Conservation (phyloP, 2,797 vertebrate species). For the Macroramphosus scolopax region DNA sequence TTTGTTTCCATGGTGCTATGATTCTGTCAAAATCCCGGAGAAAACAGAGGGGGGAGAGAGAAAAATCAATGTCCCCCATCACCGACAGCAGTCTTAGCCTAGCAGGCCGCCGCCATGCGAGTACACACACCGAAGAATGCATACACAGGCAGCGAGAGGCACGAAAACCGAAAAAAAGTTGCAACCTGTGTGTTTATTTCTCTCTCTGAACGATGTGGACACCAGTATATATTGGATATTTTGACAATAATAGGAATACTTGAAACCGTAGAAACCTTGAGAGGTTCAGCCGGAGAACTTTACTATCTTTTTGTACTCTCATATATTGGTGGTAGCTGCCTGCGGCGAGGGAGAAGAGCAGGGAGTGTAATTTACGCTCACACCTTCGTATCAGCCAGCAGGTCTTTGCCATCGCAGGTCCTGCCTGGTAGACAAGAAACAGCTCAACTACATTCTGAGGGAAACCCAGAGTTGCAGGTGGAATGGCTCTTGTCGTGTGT, state of each 20-base stretch:
- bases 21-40: constrained; percentile 97
- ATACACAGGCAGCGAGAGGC: constrained; percentile 33
- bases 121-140: constrained; percentile 44
- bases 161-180: constrained; percentile 23
- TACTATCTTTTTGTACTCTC: constrained; percentile 2
- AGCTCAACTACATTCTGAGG: neutral
- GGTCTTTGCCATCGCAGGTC: constrained; percentile 12
- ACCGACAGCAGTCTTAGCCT: constrained; percentile 59
- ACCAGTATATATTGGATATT: constrained; percentile 12
- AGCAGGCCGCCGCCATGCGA: constrained; percentile 56
- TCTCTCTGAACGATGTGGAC: too few species aligned
- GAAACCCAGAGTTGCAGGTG: constrained; percentile 6
- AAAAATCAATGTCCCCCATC: constrained; percentile 93
- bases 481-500: too few species aligned
- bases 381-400: constrained; percentile 9
- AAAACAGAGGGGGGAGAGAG: constrained; percentile 72
- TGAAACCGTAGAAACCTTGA: constrained; percentile 13
- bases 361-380: constrained; percentile 22
- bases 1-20: constrained; percentile 92
- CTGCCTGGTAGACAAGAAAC: constrained; percentile 4
- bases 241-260: constrained; percentile 13
- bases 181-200: too few species aligned
- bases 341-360: constrained; percentile 16
- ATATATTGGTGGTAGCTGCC: constrained; percentile 12
- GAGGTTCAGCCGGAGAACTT: constrained; percentile 13